Conservation (phyloP, 2,888 invertebrate species). For the Agonopterix heracliana region DNA sequence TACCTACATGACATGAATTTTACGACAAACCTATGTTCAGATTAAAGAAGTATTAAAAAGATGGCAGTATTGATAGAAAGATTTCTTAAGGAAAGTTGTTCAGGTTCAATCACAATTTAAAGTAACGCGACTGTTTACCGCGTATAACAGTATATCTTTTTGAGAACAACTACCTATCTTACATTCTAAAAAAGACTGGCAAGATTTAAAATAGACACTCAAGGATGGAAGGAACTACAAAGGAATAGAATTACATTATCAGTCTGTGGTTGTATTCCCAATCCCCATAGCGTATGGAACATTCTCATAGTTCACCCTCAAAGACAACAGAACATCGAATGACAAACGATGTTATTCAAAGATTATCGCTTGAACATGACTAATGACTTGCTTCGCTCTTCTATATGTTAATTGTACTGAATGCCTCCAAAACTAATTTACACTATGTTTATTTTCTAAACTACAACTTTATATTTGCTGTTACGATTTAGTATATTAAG, state of each 20-base stretch:
- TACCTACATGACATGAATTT: too few species aligned
- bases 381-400: slow-evolving; percentile 53
- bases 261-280: not conserved
- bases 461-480: slow-evolving; percentile 24
- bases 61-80: too few species aligned
- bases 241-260: not conserved
- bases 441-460: slow-evolving; percentile 62
- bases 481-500: not conserved
- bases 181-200: too few species aligned
- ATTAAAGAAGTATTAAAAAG: too few species aligned
- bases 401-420: slow-evolving; percentile 65
- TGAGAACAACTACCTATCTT: too few species aligned
- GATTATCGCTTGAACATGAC: slow-evolving; percentile 69
- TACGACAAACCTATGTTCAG: too few species aligned
- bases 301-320: not conserved
- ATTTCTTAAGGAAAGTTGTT: too few species aligned
- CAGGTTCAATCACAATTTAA: too few species aligned
- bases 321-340: slow-evolving; percentile 19
- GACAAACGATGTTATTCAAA: slow-evolving; percentile 64
- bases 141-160: too few species aligned
- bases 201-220: too few species aligned
- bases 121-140: too few species aligned
- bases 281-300: slow-evolving; percentile 16
- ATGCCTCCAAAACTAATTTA: slow-evolving; percentile 62
- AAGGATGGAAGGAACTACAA: not conserved